Evolutionary conservation across 2,888 invertebrate species (phyloP), one percentile per base, ranked within the genome.

Genomic region (Boloria euphrosyne): DNA sequence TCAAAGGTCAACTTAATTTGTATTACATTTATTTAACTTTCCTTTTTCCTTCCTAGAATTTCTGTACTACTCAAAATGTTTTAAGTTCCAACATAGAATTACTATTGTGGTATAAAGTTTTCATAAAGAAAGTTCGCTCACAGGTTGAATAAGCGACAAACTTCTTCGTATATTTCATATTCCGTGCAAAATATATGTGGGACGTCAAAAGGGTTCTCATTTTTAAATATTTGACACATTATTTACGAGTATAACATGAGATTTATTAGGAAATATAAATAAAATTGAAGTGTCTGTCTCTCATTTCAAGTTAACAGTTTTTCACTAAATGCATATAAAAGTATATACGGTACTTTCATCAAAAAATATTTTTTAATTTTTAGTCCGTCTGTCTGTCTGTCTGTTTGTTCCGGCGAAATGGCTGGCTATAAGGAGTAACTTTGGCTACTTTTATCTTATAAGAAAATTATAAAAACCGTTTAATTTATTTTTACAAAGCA

Each of bases 131-230:
- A 58, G 52, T 65, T 61, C 16, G 13, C 38, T 61, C 18, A 59
- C 18, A 65, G 57, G 49, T 65, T 53, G 58, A 66, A 46, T 66
- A 65, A 62, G 52, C 58, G 57, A 62, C 62, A 53, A 65, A 66
- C 16, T 60, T 67, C 64, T 65, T 60, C 62, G 44, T 53, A 65
- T 44, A 65, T 68, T 61, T 61, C 27, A 52, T 47, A 67, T 22
- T 13, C 14, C 18, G 38, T 44, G 46, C 44, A 22, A 61, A 55
- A 49, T 55, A 47, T 44, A 61, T 7, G 18, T 51, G 43, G 17
- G n/a, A 55, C 47, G 38, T 17, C 49, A 44, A 14, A 38, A 31
- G 46, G 13, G 18, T 47, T 17, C 31, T 63, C 49, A 62, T 63
- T 59, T 62, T 47, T 43, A 63, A 59, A 57, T 55, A 55, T 61